These are phyloP conservation scores for Mantis religiosa DNA, from an alignment of 2,888 invertebrate species.

Conservation along the genomic window DNA sequence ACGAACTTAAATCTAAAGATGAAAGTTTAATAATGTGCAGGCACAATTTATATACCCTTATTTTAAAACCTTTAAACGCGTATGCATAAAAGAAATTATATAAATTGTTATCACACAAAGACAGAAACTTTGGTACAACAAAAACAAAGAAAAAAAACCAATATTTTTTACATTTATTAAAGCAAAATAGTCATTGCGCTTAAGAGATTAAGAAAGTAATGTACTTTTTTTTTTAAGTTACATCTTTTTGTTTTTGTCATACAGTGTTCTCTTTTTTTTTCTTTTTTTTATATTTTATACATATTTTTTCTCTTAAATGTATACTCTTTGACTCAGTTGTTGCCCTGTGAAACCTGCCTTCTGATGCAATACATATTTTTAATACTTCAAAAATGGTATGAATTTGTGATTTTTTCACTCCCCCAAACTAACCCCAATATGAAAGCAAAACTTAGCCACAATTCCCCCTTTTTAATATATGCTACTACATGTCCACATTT, in stretches of 20 bases:
- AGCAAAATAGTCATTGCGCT: neutral
- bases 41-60: neutral
- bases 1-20: neutral
- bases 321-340: constrained; percentile 61
- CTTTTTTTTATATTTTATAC: constrained; percentile 51
- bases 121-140: neutral
- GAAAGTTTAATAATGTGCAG: neutral
- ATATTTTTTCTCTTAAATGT: constrained; percentile 54
- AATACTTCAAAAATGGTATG: constrained; percentile 25
- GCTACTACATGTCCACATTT: neutral
- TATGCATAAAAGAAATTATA: neutral
- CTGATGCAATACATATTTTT: constrained; percentile 50
- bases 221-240: constrained; percentile 13
- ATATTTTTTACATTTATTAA: neutral
- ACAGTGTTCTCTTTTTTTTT: constrained; percentile 47
- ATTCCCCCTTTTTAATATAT: neutral
- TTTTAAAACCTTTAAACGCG: neutral
- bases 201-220: neutral
- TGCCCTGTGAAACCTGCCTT: constrained; percentile 68
- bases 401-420: constrained; percentile 7
- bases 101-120: neutral
- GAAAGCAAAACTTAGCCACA: constrained; percentile 6
- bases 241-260: constrained; percentile 49
- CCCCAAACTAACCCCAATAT: neutral
- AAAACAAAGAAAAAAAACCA: neutral